phyloP scores from a whole-genome alignment of 2,113 vertebrate genomes.

The Gasterosteus nipponicus region DNA sequence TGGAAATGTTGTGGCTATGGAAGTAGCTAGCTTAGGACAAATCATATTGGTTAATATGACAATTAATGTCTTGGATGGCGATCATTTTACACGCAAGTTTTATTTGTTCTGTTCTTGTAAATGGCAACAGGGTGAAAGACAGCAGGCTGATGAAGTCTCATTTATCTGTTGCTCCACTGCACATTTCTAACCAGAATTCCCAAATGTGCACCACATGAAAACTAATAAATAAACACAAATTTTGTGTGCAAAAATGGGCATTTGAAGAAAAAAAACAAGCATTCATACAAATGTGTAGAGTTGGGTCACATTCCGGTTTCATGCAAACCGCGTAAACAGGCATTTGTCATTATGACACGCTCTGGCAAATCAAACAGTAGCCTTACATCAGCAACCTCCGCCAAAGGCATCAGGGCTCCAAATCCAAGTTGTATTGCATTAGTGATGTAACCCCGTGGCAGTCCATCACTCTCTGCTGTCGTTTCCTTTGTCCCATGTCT shows the following conservation, averaged over 20 bases:
- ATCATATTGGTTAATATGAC: not conserved
- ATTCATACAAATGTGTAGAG: not conserved
- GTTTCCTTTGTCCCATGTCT: not conserved
- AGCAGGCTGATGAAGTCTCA: constrained; percentile 17
- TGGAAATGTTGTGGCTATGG: not conserved
- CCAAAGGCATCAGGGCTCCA: not conserved
- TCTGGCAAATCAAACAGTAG: not conserved
- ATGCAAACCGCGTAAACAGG: not conserved
- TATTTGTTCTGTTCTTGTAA: constrained; percentile 13
- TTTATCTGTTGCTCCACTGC: constrained; percentile 21
- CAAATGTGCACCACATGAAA: constrained; percentile 33
- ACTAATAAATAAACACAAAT: constrained; percentile 12
- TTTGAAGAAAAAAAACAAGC: constrained; percentile 18
- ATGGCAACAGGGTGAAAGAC: constrained; percentile 32
- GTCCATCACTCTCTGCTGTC: not conserved
- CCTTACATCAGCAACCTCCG: not conserved
- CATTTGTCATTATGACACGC: not conserved
- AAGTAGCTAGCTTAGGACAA: not conserved
- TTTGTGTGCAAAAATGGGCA: constrained; percentile 1
- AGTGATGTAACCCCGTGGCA: not conserved
- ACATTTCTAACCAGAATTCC: constrained; percentile 40
- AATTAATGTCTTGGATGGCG: not conserved
- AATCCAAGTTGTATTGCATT: constrained; percentile 1
- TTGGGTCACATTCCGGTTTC: not conserved
- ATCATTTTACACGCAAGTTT: not conserved